A percentile compares a stretch with the other conserved stretches of the same genome.
Evolutionary conservation across 1,140 invertebrate species (phyloP).

Genomic region (Elymnias hypermnestra): DNA sequence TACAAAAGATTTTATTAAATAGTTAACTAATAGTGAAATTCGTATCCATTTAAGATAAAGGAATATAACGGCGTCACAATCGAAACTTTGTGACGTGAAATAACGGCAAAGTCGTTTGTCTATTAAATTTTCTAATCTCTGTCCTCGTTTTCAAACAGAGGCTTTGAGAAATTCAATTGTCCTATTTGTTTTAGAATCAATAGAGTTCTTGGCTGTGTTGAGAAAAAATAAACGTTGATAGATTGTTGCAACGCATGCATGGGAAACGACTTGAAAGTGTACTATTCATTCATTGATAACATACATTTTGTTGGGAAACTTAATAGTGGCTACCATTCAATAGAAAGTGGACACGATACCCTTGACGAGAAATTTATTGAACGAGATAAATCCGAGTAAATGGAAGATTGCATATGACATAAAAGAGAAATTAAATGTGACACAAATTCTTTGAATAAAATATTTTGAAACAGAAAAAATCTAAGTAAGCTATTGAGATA

Average conservation of each 20-base stretch:
- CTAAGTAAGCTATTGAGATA: no score
- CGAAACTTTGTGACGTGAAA: no score
- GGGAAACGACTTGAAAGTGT: conserved; percentile 18
- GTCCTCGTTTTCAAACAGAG: conserved; percentile 1
- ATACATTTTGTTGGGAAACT: conserved; percentile 14
- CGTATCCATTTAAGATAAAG: no score
- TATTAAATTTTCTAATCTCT: conserved; percentile 1
- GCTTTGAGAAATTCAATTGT: conserved; percentile 15
- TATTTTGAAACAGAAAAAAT: no score
- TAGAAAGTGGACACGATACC: conserved; percentile 7
- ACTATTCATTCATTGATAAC: conserved; percentile 17
- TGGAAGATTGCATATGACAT: no score
- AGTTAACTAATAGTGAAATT: no score
- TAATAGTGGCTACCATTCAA: neutral
- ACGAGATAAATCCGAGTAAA: no score
- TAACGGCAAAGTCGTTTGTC: no score
- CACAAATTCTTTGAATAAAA: no score
- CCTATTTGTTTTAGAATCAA: conserved; percentile 14
- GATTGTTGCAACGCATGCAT: conserved; percentile 17
- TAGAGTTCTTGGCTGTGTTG: conserved; percentile 3
- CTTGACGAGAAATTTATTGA: neutral
- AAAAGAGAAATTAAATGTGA: no score
- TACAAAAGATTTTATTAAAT: no score
- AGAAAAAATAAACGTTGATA: conserved; percentile 13
- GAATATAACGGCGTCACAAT: no score